phyloP scores from a whole-genome alignment of 2,888 invertebrate species.

The Leptopilina myrica region DNA sequence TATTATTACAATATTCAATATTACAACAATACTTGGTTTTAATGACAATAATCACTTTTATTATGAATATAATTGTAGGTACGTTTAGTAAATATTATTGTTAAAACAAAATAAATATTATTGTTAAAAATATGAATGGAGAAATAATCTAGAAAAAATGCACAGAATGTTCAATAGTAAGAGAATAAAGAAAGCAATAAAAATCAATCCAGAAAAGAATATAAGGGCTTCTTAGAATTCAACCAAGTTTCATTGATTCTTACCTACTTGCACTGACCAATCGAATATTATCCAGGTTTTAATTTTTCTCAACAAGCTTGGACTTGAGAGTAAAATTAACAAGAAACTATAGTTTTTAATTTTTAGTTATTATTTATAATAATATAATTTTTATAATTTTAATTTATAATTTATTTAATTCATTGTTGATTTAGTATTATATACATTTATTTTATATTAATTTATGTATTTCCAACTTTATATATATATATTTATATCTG shows the following conservation, averaged over 20 bases:
- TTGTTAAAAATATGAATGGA: neutral
- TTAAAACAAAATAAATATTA: neutral
- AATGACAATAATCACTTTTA: no score
- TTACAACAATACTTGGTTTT: no score
- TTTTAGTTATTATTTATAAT: no score
- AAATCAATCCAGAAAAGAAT: neutral
- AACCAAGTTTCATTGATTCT: slow-evolving; percentile 7
- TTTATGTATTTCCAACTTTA: no score
- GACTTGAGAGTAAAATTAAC: neutral
- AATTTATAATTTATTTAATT: no score
- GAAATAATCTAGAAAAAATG: neutral
- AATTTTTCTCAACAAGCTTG: neutral
- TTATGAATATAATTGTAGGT: no score
- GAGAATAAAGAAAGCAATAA: neutral
- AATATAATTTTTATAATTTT: no score
- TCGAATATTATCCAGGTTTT: neutral
- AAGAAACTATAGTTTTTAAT: no score
- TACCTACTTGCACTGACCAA: neutral
- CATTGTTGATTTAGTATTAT: no score
- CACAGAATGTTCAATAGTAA: neutral
- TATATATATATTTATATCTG: no score
- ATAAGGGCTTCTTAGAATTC: neutral
- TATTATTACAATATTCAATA: no score
- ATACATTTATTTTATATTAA: no score
- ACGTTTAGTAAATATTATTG: neutral